Percentiles rank a stretch among this genome's conserved stretches.
Conservation (phyloP, 2,888 invertebrate genomes). For the Ceramica pisi region DNA sequence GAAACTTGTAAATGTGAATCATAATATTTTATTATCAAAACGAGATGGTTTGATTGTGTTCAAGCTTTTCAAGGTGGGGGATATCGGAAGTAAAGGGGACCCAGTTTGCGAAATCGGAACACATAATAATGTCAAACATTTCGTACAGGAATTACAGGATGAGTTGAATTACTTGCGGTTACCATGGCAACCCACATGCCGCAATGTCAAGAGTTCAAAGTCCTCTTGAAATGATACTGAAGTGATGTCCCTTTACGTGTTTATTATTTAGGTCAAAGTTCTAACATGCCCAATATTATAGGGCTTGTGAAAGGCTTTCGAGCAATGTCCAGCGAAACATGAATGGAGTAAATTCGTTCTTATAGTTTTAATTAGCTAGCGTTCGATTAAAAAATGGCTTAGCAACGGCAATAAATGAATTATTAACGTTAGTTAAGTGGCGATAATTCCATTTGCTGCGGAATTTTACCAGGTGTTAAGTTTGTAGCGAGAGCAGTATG, state of each 20-base stretch:
- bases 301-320: background rate
- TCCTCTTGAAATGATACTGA: constrained; percentile 1
- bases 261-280: background rate
- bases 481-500: constrained; percentile 16
- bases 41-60: background rate
- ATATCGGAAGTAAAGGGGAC: constrained; percentile 9
- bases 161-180: constrained; percentile 24
- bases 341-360: constrained; percentile 10
- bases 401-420: constrained; percentile 45
- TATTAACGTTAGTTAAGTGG: constrained; percentile 41
- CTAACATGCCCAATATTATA: background rate
- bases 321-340: background rate
- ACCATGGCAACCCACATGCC: constrained; percentile 28
- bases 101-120: constrained; percentile 9
- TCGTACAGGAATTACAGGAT: constrained; percentile 8
- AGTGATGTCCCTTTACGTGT: background rate
- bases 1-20: constrained; percentile 19
- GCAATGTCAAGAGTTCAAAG: constrained; percentile 2
- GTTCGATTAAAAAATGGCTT: constrained; percentile 37
- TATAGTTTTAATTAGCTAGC: constrained; percentile 37
- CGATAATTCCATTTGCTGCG: constrained; percentile 46
- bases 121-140: constrained; percentile 17
- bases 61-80: background rate
- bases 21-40: background rate
- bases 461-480: constrained; percentile 34